phyloP scores from a whole-genome alignment of 2,888 invertebrate species.

The Eupelmus urozonus region DNA sequence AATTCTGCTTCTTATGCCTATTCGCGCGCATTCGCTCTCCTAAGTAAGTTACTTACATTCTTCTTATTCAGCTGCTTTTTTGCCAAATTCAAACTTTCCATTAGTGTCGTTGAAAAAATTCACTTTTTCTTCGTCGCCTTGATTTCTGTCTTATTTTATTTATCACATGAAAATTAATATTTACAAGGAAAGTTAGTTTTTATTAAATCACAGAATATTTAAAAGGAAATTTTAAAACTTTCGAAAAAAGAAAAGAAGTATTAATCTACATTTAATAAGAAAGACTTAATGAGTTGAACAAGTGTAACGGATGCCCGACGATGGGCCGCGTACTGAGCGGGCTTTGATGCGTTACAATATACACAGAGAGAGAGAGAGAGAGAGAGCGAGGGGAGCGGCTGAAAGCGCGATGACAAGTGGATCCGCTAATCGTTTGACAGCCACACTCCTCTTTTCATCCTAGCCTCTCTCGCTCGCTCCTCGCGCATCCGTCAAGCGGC shows the following conservation, averaged over 20 bases:
- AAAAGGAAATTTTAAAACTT: too few species aligned
- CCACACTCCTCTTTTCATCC: conserved; percentile 52
- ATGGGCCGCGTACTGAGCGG: conserved; percentile 64
- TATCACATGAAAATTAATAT: too few species aligned
- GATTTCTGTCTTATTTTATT: too few species aligned
- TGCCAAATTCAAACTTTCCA: too few species aligned
- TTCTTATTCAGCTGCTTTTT: not conserved
- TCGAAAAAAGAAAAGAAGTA: too few species aligned
- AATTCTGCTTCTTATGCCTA: conserved; percentile 54
- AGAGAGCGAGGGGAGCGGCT: conserved; percentile 70
- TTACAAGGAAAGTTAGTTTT: too few species aligned
- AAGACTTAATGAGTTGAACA: too few species aligned
- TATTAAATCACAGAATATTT: too few species aligned
- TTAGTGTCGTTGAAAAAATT: too few species aligned
- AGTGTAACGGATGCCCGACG: conserved; percentile 34
- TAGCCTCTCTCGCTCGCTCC: conserved; percentile 53
- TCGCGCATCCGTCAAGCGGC: conserved; percentile 62
- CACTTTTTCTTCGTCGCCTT: too few species aligned
- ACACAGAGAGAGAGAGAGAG: too few species aligned
- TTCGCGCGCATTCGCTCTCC: conserved; percentile 28
- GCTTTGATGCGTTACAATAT: conserved; percentile 72
- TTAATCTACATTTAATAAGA: too few species aligned
- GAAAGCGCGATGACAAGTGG: conserved; percentile 74
- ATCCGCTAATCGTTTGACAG: conserved; percentile 73
- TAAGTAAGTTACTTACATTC: not conserved